phyloP scores from a whole-genome alignment of 2,797 vertebrate genomes.

The Thaleichthys pacificus region DNA sequence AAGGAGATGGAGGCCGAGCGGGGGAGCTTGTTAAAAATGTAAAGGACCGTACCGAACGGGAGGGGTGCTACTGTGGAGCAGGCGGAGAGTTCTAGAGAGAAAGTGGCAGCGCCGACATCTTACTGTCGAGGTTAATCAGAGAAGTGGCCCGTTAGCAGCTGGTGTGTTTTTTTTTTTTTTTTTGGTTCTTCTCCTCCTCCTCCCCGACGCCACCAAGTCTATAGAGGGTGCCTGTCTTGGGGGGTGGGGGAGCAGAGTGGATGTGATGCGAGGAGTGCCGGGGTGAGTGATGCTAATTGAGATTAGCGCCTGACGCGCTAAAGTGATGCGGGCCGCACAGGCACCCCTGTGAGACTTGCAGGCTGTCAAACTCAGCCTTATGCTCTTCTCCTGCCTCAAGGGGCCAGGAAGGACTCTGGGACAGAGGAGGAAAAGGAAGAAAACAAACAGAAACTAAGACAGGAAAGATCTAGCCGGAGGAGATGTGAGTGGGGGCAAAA shows the following conservation, averaged over 20 bases:
- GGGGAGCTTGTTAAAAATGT: constrained; percentile 78
- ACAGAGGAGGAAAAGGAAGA: neutral
- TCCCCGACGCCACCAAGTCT: constrained; percentile 41
- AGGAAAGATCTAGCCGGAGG: constrained; percentile 35
- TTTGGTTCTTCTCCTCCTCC: neutral
- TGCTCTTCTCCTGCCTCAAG: constrained; percentile 48
- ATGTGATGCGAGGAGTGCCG: constrained; percentile 63
- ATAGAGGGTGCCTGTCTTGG: constrained; percentile 63
- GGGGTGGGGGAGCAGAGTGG: constrained; percentile 54
- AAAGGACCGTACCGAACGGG: constrained; percentile 67
- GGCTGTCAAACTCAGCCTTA: constrained; percentile 58
- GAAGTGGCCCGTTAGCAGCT: constrained; percentile 71
- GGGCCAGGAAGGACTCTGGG: constrained; percentile 49
- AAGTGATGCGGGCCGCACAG: constrained; percentile 60
- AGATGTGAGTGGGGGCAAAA: constrained; percentile 27
- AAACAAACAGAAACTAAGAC: constrained; percentile 14
- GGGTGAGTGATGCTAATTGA: constrained; percentile 69
- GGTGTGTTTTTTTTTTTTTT: constrained; percentile 26
- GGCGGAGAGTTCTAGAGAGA: constrained; percentile 43
- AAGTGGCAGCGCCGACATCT: constrained; percentile 61
- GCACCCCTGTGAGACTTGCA: constrained; percentile 44
- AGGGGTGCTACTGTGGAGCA: neutral
- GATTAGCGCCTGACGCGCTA: constrained; percentile 64
- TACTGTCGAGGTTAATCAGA: constrained; percentile 73
- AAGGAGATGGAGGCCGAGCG: constrained; percentile 74